Evolutionary conservation across 2,888 invertebrate species (phyloP), one percentile per base, ranked within the genome.

Genomic region (Piscicola geometra): DNA sequence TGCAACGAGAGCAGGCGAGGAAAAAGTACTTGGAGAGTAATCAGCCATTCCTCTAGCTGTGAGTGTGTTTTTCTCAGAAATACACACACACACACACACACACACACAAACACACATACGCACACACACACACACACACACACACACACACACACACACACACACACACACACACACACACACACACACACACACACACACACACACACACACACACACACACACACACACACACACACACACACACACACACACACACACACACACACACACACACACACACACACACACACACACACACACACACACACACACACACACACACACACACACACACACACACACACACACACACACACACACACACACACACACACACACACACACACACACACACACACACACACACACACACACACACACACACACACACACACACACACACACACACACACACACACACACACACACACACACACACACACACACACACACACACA

Each of bases 401-500:
- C 0, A 47, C 5, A 2, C 0, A 36, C 3, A 30, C 60, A 52
- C 2, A 64, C 30, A 76, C n/a, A 73, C 32, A 73, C 18, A 73
- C 33, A 73, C 18, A 74, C 66, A 73, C 18, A 76, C 64, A 76
- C 21, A 74, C 28, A 76, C 35, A 76, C 72, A 76, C 28, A 76
- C 67, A 76, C 35, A 76, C 33, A 76, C 15, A 76, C 1, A 76
- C 32, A 73, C 33, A 73, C 15, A 76, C 66, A 76, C n/a, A 76
- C 41, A 73, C 35, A 76, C 36, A 72, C 32, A 73, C 25, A 72
- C 30, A 47, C 73, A 74, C n/a, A 76, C 33, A 66, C 1, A 76
- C 50, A 73, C 33, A 73, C 50, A 50, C n/a, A 70, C 50, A 69
- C 25, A 75, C 32, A 69, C 35, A 69, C 33, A 75, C 30, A 76